Evolutionary conservation across 2,888 invertebrate genomes (phyloP).

Genomic region (Salticus scenicus): DNA sequence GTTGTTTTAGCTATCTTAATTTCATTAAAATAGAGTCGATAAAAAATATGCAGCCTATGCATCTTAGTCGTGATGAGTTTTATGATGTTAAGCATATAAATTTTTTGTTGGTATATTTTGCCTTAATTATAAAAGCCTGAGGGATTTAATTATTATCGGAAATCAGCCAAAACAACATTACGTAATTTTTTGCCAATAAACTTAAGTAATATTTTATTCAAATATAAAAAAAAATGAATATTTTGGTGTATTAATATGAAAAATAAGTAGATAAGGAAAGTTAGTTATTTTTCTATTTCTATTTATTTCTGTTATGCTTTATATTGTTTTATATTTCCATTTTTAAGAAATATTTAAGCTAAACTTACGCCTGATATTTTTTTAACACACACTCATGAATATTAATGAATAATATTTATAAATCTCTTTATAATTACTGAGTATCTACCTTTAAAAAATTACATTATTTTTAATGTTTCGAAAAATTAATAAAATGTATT

Average conservation of each 20-base stretch:
- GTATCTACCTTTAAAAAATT: too few relatives aligned
- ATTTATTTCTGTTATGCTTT: too few relatives aligned
- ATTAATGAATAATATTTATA: too few relatives aligned
- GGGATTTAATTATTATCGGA: conserved; percentile 49
- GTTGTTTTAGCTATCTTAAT: conserved; percentile 38
- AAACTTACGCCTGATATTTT: too few relatives aligned
- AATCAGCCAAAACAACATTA: conserved; percentile 18
- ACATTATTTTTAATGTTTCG: too few relatives aligned
- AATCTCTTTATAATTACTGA: too few relatives aligned
- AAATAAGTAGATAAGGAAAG: background rate
- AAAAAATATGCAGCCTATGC: conserved; percentile 40
- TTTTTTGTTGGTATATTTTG: conserved; percentile 3
- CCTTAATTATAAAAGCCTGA: conserved; percentile 47
- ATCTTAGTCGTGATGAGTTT: background rate
- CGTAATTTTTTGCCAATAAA: background rate
- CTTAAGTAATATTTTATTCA: background rate
- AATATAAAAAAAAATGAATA: background rate
- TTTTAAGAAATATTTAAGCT: too few relatives aligned
- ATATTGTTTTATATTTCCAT: too few relatives aligned
- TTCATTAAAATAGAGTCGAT: conserved; percentile 40
- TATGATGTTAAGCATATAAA: background rate
- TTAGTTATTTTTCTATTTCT: too few relatives aligned
- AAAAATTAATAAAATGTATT: too few relatives aligned
- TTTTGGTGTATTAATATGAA: background rate
- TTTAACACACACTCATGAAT: too few relatives aligned